Conservation (phyloP, 2,888 invertebrate genomes). For the Tromatobia lineatoria region DNA sequence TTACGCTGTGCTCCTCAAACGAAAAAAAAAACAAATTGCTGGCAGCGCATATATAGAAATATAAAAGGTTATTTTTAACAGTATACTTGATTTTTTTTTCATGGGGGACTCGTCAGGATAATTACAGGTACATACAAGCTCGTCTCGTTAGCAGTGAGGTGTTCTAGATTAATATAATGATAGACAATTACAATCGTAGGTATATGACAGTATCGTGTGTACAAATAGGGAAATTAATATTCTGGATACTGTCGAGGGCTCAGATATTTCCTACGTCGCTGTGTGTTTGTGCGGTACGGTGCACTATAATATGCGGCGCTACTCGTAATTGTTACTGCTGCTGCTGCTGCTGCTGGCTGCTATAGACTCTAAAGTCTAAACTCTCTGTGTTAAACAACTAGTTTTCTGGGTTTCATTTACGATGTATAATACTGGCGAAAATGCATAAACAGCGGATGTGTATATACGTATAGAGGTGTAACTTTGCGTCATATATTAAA, state of each 20-base stretch:
- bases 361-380: constrained; percentile 18
- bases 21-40: too few species aligned
- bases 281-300: constrained; percentile 7
- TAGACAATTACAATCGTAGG: not conserved
- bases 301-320: constrained; percentile 16
- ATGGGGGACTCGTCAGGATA: not conserved
- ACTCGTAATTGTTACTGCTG: constrained; percentile 1
- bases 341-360: constrained; percentile 5
- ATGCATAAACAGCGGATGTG: constrained; percentile 17
- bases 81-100: not conserved
- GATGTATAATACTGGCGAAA: not conserved
- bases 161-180: not conserved
- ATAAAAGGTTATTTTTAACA: too few species aligned
- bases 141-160: constrained; percentile 20
- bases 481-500: constrained; percentile 4
- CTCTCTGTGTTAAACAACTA: not conserved
- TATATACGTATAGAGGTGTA: constrained; percentile 12
- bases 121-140: constrained; percentile 30
- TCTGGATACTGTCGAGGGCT: not conserved
- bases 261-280: constrained; percentile 19
- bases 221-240: not conserved
- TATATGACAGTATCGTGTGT: not conserved
- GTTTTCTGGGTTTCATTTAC: constrained; percentile 2
- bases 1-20: too few species aligned
- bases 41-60: too few species aligned